A percentile compares a stretch with the other conserved stretches of the same genome.
Evolutionary conservation across 2,888 invertebrate genomes (phyloP).

Genomic region (Auanema sp.): DNA sequence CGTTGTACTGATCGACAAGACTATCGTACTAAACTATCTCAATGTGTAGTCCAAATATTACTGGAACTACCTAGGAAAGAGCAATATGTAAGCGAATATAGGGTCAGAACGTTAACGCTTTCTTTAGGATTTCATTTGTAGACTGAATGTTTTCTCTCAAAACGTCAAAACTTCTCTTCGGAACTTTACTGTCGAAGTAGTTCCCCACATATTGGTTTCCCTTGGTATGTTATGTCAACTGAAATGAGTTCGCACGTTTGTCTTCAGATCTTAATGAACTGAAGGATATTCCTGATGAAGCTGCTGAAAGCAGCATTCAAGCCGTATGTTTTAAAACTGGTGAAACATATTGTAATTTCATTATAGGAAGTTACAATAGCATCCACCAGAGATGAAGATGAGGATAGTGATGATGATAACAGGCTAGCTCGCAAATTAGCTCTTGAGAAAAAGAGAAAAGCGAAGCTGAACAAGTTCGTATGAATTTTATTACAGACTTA

Average conservation of each 20-base stretch:
- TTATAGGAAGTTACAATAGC: too few relatives aligned
- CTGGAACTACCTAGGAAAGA: slow-evolving; percentile 58
- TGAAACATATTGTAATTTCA: too few relatives aligned
- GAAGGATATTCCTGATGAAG: too few relatives aligned
- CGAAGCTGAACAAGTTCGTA: slow-evolving; percentile 8
- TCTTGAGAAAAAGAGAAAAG: slow-evolving; percentile 2
- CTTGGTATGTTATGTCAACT: slow-evolving; percentile 14
- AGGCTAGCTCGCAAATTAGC: background rate
- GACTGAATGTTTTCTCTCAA: slow-evolving; percentile 10
- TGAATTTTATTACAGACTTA: background rate
- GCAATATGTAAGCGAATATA: slow-evolving; percentile 11
- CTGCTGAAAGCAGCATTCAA: too few relatives aligned
- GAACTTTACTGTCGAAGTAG: slow-evolving; percentile 13
- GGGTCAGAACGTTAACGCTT: background rate
- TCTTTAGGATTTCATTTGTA: slow-evolving; percentile 18
- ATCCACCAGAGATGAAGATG: slow-evolving; percentile 2
- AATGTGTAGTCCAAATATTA: slow-evolving; percentile 65
- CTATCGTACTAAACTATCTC: slow-evolving; percentile 65
- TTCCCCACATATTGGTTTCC: slow-evolving; percentile 9
- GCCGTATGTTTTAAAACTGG: too few relatives aligned
- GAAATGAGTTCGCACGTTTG: too few relatives aligned
- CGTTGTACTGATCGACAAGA: slow-evolving; percentile 67
- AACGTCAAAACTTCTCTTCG: slow-evolving; percentile 5
- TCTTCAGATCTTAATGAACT: too few relatives aligned
- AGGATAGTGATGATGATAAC: slow-evolving; percentile 9